Evolutionary conservation across 2,888 invertebrate species (phyloP).

Genomic region (Chrysolina americana): DNA sequence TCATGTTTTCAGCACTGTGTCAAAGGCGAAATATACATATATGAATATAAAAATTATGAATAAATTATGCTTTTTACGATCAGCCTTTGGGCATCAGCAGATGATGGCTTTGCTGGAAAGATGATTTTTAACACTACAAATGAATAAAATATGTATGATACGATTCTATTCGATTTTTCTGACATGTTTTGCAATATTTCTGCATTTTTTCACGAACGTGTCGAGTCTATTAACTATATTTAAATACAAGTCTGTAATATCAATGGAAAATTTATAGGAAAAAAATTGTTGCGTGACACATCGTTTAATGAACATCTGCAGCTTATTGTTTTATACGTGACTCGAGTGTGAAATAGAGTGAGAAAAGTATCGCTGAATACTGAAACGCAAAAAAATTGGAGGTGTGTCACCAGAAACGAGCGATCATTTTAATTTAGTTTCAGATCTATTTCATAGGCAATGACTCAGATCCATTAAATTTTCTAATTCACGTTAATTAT

Average conservation of each 20-base stretch:
- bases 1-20: background rate
- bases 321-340: conserved; percentile 21
- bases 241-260: conserved; percentile 20
- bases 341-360: conserved; percentile 4
- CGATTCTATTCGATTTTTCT: conserved; percentile 27
- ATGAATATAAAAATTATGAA: background rate
- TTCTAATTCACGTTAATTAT: too few species aligned
- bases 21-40: background rate
- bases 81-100: background rate
- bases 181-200: conserved; percentile 21
- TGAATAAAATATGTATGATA: conserved; percentile 18
- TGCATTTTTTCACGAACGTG: conserved; percentile 28
- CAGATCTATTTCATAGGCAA: too few species aligned
- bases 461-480: too few species aligned
- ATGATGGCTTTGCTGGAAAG: background rate
- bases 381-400: conserved; percentile 16
- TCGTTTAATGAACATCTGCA: conserved; percentile 20
- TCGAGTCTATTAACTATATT: conserved; percentile 20
- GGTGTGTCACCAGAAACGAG: conserved; percentile 1
- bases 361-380: conserved; percentile 21
- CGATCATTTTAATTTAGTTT: background rate
- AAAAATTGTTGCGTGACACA: conserved; percentile 17
- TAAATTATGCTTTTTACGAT: conserved; percentile 2
- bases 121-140: background rate
- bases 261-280: conserved; percentile 13